Evolutionary conservation across 2,888 invertebrate species (phyloP), one percentile per base, ranked within the genome.

Genomic region (Caenorhabditis sulstoni): DNA sequence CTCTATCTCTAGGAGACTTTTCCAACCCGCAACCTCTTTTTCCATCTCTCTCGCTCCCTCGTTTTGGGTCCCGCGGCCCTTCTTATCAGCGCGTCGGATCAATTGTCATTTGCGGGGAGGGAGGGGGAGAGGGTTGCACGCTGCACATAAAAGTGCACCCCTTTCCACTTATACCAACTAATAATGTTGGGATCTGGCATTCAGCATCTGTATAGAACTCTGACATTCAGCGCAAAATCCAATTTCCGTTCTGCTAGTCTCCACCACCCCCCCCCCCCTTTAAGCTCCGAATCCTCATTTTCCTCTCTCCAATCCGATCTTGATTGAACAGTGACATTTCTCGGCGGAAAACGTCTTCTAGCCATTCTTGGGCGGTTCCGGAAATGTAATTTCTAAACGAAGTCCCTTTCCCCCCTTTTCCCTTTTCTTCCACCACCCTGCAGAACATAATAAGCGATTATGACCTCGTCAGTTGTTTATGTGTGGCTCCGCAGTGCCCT

Each of bases 381-480:
- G 29, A 29, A 29, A 29, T 29, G 7, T 29, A 29, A 29, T 29
- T 35, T 66, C 47, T 44, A 37, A 49, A 12, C 14, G 18, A 47
- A 49, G 29, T 14, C 12, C 53, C 49, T 20, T 37, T 16, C 61
- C 50, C n/a, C n/a, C n/a, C 22, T 35, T 18, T 29, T 29, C 35
- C 61, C 50, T 7, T 55, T 49, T 16, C 50, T 18, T 8, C 41
- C 11, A 41, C 41, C 41, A 41, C 37, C 29, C 53, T 41, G 41
- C 64, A 64, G 64, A 73, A 64, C 64, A 73, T 73, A 73, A 73
- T 73, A 64, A 73, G 73, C 73, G 73, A 64, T 73, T 73, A 73
- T 73, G 73, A 73, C 73, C 73, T 73, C 73, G 73, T 73, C 73
- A 73, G 73, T 73, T 73, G 73, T 73, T 73, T 73, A 73, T 73